Evolutionary conservation across 2,113 vertebrate genomes (phyloP).

Genomic region (Triplophysa dalaica): DNA sequence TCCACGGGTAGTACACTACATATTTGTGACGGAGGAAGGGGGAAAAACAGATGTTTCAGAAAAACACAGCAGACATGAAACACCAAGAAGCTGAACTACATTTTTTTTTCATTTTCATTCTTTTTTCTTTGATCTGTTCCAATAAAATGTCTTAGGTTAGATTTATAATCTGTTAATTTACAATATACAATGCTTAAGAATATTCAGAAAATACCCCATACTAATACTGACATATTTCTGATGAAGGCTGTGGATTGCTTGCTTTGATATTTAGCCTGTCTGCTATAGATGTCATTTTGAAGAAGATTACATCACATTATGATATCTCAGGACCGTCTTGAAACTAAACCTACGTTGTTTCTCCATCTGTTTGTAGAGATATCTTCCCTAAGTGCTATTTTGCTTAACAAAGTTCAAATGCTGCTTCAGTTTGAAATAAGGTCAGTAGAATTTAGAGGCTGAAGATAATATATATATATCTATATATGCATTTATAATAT

Average conservation of each 20-base stretch:
- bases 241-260: conserved; percentile 87
- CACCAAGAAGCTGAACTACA: conserved; percentile 91
- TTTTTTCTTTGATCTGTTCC: conserved; percentile 70
- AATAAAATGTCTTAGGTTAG: conserved; percentile 86
- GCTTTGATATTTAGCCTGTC: conserved; percentile 79
- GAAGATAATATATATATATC: conserved; percentile 47
- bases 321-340: conserved; percentile 42
- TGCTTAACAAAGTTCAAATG: conserved; percentile 42
- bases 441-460: conserved; percentile 49
- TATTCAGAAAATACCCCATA: conserved; percentile 92
- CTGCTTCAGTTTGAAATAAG: conserved; percentile 44
- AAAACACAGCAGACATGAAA: conserved; percentile 95
- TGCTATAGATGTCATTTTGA: conserved; percentile 83
- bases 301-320: conserved; percentile 83
- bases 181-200: conserved; percentile 97
- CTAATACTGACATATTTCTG: conserved; percentile 93
- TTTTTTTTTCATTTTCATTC: conserved; percentile 70
- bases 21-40: conserved; percentile 79
- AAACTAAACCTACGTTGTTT: conserved; percentile 38
- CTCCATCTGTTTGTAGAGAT: conserved; percentile 5
- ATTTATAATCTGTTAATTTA: conserved; percentile 98
- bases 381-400: conserved; percentile 53
- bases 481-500: conserved; percentile 53
- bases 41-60: conserved; percentile 63
- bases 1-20: conserved; percentile 87